Base-by-base conservation (phyloP, 2,797 vertebrate species). In the Sciurus carolinensis region DNA sequence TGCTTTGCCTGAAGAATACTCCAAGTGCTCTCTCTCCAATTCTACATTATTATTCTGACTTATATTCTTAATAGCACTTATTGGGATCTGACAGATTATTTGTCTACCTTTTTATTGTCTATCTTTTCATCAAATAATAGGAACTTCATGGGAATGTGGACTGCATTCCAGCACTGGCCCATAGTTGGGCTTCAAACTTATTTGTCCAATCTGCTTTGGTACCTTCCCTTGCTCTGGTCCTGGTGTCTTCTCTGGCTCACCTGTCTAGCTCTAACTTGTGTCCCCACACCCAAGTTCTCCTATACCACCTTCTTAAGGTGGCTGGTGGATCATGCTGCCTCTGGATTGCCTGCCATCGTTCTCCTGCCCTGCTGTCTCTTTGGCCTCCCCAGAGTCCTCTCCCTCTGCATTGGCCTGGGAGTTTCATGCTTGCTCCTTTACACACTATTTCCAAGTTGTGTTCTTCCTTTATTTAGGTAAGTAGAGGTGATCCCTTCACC, bases 41-140 rank as follows among this genome's bases (percentile, higher is more conserved):
- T 92, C 18, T 24, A 76, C 57, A 6, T n/a, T 64, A 59, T 82
- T 79, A 47, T 9, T 14, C 17, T 72, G 8, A 72, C 72, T 73
- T 94, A 42, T 59, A 85, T 73, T 85, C 80, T 76, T 77, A 94
- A 72, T 52, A 86, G 50, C 33, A 87, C 17, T 54, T 67, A 82
- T 33, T 50, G 71, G 42, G 10, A 39, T 85, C 22, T 44, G 54
- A 54, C n/a, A 92, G 12, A 89, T 5, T n/a, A 42, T 52, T 75
- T 66, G 17, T 62, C 85, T 94, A 33, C 39, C 84, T 92, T 15
- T 52, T 95, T 54, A 72, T 47, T 87, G 28, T 72, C 33, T 76
- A 4, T 76, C 13, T 93, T 96, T 71, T 87, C 14, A 24, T 47
- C 36, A 90, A 91, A 71, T 69, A 84, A 50, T 52, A 90, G 11